A percentile compares a stretch with the other conserved stretches of the same genome.
These are phyloP conservation scores for Apamea sordens DNA, from an alignment of 2,888 invertebrate species.

Conservation along the genomic window DNA sequence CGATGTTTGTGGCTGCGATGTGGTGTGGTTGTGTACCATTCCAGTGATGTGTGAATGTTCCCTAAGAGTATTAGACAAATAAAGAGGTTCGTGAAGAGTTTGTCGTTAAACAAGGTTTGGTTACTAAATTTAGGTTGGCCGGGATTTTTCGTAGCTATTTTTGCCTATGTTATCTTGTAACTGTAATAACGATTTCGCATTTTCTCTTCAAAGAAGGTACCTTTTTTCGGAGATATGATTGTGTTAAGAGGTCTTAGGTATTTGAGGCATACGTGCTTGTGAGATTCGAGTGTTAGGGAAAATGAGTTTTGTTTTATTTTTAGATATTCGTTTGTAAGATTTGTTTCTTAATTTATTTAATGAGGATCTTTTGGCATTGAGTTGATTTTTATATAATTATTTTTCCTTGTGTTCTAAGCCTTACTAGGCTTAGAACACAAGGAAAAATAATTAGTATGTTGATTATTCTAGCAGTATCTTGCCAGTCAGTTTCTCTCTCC, in stretches of 20 bases:
- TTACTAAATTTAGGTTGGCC: conserved; percentile 22
- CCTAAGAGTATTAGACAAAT: conserved; percentile 29
- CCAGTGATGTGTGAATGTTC: background rate
- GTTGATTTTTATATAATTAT: background rate
- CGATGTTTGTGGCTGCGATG: background rate
- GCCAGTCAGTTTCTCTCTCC: background rate
- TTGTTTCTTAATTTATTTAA: background rate
- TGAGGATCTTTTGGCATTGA: background rate
- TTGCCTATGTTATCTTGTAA: conserved; percentile 3
- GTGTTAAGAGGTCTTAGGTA: background rate
- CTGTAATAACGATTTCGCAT: conserved; percentile 17
- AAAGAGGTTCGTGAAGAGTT: conserved; percentile 31
- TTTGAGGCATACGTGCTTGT: conserved; percentile 1
- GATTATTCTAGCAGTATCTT: background rate
- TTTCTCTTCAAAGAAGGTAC: conserved; percentile 8
- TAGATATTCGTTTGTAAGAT: background rate
- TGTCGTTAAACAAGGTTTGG: conserved; percentile 26
- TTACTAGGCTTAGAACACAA: no score
- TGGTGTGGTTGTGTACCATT: background rate
- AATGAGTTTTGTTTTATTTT: conserved; percentile 2
- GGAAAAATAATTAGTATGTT: no score
- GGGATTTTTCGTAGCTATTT: conserved; percentile 8
- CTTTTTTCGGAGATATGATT: conserved; percentile 3
- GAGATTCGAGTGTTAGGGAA: background rate
- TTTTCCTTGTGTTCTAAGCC: background rate